phyloP scores from a whole-genome alignment of 1,140 invertebrate species.

The Euglossa dilemma region DNA sequence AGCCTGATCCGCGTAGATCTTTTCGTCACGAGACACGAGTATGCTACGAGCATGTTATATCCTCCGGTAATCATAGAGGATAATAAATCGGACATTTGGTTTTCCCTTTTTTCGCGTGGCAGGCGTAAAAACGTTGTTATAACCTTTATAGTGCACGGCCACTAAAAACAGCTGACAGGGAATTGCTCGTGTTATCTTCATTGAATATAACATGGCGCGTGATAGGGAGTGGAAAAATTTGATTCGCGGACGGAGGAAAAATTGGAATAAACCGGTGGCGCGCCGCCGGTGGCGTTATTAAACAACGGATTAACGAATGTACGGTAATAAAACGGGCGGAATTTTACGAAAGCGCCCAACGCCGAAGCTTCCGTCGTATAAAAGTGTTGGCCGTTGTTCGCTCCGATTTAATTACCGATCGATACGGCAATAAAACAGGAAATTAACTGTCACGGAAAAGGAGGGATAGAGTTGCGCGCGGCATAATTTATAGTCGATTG shows the following conservation, averaged over 20 bases:
- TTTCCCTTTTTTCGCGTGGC: too few species aligned
- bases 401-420: slow-evolving; percentile 50
- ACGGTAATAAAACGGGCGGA: slow-evolving; percentile 33
- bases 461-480: neutral
- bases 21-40: too few species aligned
- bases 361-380: slow-evolving; percentile 13
- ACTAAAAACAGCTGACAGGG: neutral
- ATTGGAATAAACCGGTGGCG: slow-evolving; percentile 14
- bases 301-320: slow-evolving; percentile 44
- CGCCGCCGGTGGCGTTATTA: slow-evolving; percentile 11
- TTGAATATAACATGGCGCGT: neutral
- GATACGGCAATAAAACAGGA: slow-evolving; percentile 52
- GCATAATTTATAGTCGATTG: slow-evolving; percentile 42
- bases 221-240: slow-evolving; percentile 11
- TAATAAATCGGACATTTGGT: too few species aligned
- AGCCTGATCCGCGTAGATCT: too few species aligned
- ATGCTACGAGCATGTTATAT: too few species aligned
- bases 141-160: neutral
- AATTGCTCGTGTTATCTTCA: neutral
- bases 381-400: slow-evolving; percentile 35
- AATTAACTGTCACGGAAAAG: slow-evolving; percentile 43
- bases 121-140: neutral
- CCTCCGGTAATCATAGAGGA: too few species aligned
- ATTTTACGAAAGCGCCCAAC: slow-evolving; percentile 9
- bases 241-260: neutral